These are phyloP conservation scores for Lamproptera curius DNA, from an alignment of 2,888 invertebrate species.

Conservation along the genomic window DNA sequence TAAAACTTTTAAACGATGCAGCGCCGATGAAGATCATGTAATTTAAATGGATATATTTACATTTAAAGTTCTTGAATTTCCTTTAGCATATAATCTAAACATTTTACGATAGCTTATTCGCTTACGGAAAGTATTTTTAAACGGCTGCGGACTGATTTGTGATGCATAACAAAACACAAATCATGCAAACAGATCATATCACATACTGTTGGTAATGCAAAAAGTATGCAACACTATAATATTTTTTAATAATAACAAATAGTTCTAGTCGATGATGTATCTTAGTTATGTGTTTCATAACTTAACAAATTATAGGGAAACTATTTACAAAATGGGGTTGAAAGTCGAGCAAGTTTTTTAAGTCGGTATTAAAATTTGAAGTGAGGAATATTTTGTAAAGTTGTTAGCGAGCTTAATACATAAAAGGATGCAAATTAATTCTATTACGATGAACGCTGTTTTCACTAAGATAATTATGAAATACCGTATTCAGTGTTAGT, in stretches of 20 bases:
- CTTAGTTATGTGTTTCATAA: no score
- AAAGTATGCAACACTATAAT: no score
- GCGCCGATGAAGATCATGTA: conserved; percentile 21
- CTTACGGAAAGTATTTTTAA: no score
- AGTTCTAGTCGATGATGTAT: no score
- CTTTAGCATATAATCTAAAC: neutral
- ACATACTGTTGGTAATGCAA: no score
- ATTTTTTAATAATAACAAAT: no score
- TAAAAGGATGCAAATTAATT: conserved; percentile 23
- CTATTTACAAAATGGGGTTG: neutral
- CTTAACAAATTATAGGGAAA: no score
- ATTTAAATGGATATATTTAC: conserved; percentile 21
- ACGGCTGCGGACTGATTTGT: no score
- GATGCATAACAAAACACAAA: no score
- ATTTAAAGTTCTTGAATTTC: conserved; percentile 17
- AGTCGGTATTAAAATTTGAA: conserved; percentile 19
- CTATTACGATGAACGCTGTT: conserved; percentile 23
- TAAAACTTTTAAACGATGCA: conserved; percentile 22
- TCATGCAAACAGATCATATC: no score
- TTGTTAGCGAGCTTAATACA: conserved; percentile 23
- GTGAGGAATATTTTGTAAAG: conserved; percentile 21
- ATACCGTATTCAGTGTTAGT: conserved; percentile 19
- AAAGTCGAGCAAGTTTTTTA: conserved; percentile 14
- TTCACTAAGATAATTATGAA: conserved; percentile 21
- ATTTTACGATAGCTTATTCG: no score